These are phyloP conservation scores for Picus viridis DNA, from an alignment of 2,797 vertebrate species.

Conservation along the genomic window DNA sequence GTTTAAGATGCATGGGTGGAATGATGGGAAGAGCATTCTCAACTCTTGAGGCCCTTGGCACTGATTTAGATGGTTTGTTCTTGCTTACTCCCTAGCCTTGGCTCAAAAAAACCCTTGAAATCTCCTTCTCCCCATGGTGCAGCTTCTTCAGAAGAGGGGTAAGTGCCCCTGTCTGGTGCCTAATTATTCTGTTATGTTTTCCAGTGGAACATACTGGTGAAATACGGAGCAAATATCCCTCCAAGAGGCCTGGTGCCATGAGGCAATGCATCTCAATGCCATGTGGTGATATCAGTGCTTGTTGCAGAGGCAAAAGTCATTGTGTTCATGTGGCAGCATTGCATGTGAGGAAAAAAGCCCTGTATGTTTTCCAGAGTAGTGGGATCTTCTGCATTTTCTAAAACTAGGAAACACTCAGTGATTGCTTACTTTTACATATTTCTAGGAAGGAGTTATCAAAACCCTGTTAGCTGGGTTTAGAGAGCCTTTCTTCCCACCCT, in stretches of 20 bases:
- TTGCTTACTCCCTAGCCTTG: not conserved
- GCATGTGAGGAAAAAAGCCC: not conserved
- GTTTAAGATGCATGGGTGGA: not conserved
- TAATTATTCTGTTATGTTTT: not conserved
- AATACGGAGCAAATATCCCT: not conserved
- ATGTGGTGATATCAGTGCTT: not conserved
- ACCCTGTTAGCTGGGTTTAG: not conserved
- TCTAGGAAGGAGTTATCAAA: not conserved
- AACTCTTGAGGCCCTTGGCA: not conserved
- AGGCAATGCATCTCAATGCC: not conserved
- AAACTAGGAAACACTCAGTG: not conserved
- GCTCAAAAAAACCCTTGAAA: not conserved
- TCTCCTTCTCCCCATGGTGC: not conserved
- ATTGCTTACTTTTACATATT: not conserved
- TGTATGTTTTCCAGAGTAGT: not conserved
- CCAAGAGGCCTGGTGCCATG: not conserved
- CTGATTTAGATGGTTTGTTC: not conserved
- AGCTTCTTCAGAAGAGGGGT: not conserved
- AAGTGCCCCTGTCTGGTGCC: not conserved
- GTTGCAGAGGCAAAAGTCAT: fast-evolving
- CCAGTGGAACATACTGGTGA: not conserved
- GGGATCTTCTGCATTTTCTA: not conserved
- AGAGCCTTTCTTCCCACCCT: not conserved
- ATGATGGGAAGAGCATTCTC: not conserved
- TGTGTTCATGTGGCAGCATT: fast-evolving